Evolutionary conservation across 2,113 vertebrate species (phyloP).

Genomic region (Calidris pugnax): DNA sequence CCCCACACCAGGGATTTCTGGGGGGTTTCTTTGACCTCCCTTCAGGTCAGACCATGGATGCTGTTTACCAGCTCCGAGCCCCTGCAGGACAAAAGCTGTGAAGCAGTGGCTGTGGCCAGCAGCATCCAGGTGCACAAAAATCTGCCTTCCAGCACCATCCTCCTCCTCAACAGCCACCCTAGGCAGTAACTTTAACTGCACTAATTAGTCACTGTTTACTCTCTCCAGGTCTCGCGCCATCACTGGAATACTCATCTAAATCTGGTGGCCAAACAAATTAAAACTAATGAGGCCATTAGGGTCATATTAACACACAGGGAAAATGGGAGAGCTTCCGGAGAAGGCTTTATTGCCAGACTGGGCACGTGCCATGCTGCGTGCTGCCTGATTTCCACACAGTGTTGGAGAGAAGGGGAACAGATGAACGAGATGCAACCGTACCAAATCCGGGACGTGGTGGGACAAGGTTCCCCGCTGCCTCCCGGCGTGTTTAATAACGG

Average conservation of each 20-base stretch:
- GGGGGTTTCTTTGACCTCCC: neutral
- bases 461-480: neutral
- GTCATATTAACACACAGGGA: conserved; percentile 1
- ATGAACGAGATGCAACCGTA: neutral
- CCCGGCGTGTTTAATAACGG: neutral
- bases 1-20: neutral
- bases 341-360: neutral
- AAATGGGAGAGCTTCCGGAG: neutral
- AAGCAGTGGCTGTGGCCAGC: neutral
- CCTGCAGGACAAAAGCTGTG: neutral
- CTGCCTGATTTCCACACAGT: neutral
- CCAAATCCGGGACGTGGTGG: neutral
- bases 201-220: conserved; percentile 60
- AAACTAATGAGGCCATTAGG: conserved; percentile 66
- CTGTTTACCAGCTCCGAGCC: neutral
- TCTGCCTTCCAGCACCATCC: neutral
- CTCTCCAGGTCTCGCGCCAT: neutral
- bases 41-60: neutral
- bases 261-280: conserved; percentile 68
- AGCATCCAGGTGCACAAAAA: neutral
- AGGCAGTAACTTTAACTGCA: neutral
- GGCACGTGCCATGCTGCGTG: accelerated
- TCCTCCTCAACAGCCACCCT: neutral
- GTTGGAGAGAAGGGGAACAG: neutral
- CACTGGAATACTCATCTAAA: conserved; percentile 45